These are phyloP conservation scores for Zaprionus camerounensis DNA, from an alignment of 1,140 invertebrate genomes.

Conservation along the genomic window DNA sequence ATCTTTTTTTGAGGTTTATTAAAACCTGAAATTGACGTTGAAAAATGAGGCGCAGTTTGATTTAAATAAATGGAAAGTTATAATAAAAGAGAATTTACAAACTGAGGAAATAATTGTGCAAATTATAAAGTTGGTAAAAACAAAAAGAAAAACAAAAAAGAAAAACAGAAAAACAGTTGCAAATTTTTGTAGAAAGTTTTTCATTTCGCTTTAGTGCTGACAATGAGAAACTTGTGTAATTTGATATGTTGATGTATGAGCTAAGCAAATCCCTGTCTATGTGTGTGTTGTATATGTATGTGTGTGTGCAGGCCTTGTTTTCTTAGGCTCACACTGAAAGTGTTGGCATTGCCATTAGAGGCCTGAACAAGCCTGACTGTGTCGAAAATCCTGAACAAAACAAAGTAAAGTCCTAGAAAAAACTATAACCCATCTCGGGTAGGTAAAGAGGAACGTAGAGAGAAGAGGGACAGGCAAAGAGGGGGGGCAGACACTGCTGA, in stretches of 20 bases:
- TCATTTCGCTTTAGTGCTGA: slow-evolving; percentile 12
- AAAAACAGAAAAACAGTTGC: slow-evolving; percentile 4
- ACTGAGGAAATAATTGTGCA: not conserved
- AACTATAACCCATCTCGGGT: not conserved
- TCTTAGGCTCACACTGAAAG: slow-evolving; percentile 62
- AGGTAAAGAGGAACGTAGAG: not conserved
- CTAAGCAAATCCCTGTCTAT: slow-evolving; percentile 27
- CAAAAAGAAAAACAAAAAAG: too few species aligned
- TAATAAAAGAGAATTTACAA: not conserved
- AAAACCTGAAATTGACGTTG: slow-evolving; percentile 27
- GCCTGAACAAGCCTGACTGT: slow-evolving; percentile 57
- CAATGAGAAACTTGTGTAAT: slow-evolving; percentile 64
- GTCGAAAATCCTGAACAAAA: slow-evolving; percentile 45
- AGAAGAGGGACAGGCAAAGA: not conserved
- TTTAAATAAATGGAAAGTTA: slow-evolving; percentile 19
- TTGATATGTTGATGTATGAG: slow-evolving; percentile 65
- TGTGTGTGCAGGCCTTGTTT: slow-evolving; percentile 54
- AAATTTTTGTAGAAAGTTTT: slow-evolving; percentile 5
- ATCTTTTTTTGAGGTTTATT: slow-evolving; percentile 41
- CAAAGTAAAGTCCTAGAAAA: slow-evolving; percentile 21
- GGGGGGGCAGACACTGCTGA: slow-evolving; percentile 30
- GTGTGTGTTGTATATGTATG: not conserved
- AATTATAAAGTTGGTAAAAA: not conserved
- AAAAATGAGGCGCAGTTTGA: slow-evolving; percentile 21
- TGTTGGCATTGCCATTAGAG: slow-evolving; percentile 76